Percentiles rank a stretch among this genome's conserved stretches.
phyloP scores from a whole-genome alignment of 2,888 invertebrate species.

The Sclerodermus sp. region DNA sequence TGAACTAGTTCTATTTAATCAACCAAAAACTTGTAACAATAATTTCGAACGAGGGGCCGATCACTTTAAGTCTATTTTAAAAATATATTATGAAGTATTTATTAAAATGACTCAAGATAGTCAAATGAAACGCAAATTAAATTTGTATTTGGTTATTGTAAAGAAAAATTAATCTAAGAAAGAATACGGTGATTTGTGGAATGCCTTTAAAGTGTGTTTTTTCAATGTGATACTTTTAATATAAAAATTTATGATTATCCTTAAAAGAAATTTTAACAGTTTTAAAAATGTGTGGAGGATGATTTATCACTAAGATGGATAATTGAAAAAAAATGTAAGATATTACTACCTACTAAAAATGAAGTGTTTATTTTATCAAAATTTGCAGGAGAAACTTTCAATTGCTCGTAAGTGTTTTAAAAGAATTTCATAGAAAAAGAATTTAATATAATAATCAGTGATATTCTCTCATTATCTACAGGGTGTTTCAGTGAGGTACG shows the following conservation, averaged over 20 bases:
- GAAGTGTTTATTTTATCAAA: conserved; percentile 79
- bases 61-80: neutral
- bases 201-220: conserved; percentile 65
- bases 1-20: too few relatives aligned
- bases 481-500: too few relatives aligned
- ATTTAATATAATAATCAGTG: too few relatives aligned
- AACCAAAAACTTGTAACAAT: too few relatives aligned
- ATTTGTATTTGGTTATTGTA: conserved; percentile 62
- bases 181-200: conserved; percentile 66
- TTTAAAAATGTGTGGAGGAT: conserved; percentile 65
- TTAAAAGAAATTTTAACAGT: neutral
- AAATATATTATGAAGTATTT: too few relatives aligned
- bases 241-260: conserved; percentile 1
- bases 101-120: conserved; percentile 12
- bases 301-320: conserved; percentile 69
- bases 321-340: conserved; percentile 63
- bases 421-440: too few relatives aligned
- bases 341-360: conserved; percentile 63
- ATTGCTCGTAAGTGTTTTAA: too few relatives aligned
- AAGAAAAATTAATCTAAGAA: conserved; percentile 58
- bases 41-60: too few relatives aligned
- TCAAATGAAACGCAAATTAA: conserved; percentile 35
- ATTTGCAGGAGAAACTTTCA: conserved; percentile 75
- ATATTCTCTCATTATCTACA: too few relatives aligned
- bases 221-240: too few relatives aligned